Conservation (phyloP, 2,113 vertebrate species). For the Chaenocephalus aceratus region DNA sequence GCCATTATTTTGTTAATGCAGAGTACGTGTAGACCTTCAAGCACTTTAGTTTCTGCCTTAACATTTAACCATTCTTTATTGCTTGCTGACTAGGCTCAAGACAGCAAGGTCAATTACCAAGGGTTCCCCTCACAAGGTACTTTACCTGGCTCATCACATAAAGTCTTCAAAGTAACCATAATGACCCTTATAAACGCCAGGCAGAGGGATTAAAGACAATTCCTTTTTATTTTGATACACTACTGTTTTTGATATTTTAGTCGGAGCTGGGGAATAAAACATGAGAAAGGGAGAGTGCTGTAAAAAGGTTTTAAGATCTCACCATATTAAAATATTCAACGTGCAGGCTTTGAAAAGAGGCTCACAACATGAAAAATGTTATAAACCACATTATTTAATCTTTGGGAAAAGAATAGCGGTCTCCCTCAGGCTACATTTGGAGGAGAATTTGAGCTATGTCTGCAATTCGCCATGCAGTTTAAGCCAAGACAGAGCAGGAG, state of each 20-base stretch:
- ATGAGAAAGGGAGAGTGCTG: conserved; percentile 22
- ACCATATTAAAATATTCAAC: conserved; percentile 69
- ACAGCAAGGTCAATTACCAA: conserved; percentile 84
- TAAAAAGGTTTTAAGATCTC: conserved; percentile 61
- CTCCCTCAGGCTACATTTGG: conserved; percentile 53
- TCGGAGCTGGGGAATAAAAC: conserved; percentile 37
- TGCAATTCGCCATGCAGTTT: conserved; percentile 42
- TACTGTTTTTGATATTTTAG: conserved; percentile 47
- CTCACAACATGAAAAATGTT: conserved; percentile 68
- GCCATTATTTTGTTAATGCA: conserved; percentile 84
- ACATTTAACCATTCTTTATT: conserved; percentile 84
- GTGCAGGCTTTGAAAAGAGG: conserved; percentile 50
- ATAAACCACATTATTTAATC: conserved; percentile 65
- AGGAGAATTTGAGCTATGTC: conserved; percentile 37
- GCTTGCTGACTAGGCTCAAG: conserved; percentile 78
- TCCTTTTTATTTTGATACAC: conserved; percentile 68
- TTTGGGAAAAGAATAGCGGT: conserved; percentile 40
- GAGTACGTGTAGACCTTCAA: conserved; percentile 80
- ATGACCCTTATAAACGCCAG: conserved; percentile 68
- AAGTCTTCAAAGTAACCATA: conserved; percentile 69
- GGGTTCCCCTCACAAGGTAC: conserved; percentile 72
- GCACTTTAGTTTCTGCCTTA: conserved; percentile 80
- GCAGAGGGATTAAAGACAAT: conserved; percentile 57
- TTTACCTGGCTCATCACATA: conserved; percentile 74
- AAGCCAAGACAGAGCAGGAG: conserved; percentile 25